Base-by-base conservation (phyloP, 2,888 invertebrate species). In the Strigamia maritima region DNA sequence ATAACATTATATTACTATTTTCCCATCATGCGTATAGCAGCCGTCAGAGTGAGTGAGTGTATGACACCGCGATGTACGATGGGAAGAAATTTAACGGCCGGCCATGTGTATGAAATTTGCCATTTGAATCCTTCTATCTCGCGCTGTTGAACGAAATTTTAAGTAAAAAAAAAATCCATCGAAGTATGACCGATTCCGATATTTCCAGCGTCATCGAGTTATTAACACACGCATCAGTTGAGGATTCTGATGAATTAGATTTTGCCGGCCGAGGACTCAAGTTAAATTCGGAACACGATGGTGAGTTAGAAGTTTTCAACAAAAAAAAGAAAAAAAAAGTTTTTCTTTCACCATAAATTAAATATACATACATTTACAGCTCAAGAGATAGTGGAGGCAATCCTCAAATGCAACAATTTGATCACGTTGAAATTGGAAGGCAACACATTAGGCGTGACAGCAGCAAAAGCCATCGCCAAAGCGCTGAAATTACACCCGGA, bases 401-500 rank as follows among this genome's bases (percentile, higher is more conserved):
- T 98, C 79, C 88, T 91, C 81, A 87, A 89, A 78, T 93, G 92
- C 83, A 86, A 89, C 0, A 87, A 90, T 44, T 88, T 97, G 80
- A 89, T 90, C 79, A 93, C 89, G 82, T 88, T 98, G 7, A 92
- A 94, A 79, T 88, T 98, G 44, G 95, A 95, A 82, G 98, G 97
- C 8, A 98, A 98, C 85, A 97, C 97, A 0, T 87, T 98, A 26
- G 97, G 98, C 0, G 93, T 95, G 14, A 91, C 92, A 19, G 97
- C 97, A 0, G 94, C 97, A 0, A 89, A 92, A 84, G 93, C 90
- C 0, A 93, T 98, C 79, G 93, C 93, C 0, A 90, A 92, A 84
- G 92, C 93, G 0, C 86, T 98, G 74, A 91, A 92, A 82, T 89
- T 88, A 22, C 93, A 94, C 83, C 92, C 93, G 0, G 92, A 94